These are phyloP conservation scores for Craterocephalus amniculus DNA, from an alignment of 2,797 vertebrate genomes.

Conservation along the genomic window DNA sequence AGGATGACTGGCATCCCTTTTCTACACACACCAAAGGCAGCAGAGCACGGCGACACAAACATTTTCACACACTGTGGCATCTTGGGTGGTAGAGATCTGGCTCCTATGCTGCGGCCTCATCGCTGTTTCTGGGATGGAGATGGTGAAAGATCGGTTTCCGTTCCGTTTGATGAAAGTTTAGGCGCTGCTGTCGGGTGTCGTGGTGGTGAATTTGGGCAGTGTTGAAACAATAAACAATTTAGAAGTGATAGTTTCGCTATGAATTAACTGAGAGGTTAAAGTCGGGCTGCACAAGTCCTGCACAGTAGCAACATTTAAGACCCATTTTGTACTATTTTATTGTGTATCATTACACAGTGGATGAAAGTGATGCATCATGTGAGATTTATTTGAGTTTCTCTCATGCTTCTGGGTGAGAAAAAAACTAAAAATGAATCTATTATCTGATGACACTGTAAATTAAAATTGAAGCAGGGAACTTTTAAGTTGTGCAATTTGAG, in stretches of 20 bases:
- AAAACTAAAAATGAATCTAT: too few relatives aligned
- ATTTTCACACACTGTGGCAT: too few relatives aligned
- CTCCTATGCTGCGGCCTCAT: too few relatives aligned
- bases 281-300: neutral
- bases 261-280: constrained; percentile 18
- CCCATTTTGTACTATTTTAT: too few relatives aligned
- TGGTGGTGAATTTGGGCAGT: neutral
- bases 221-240: constrained; percentile 11
- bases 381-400: too few relatives aligned
- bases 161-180: neutral
- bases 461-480: too few relatives aligned
- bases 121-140: neutral
- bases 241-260: constrained; percentile 22
- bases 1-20: constrained; percentile 62
- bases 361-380: too few relatives aligned
- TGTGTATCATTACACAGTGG: too few relatives aligned
- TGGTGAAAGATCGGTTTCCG: too few relatives aligned
- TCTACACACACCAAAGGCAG: constrained; percentile 12
- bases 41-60: neutral
- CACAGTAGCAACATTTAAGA: too few relatives aligned
- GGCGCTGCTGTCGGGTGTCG: neutral
- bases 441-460: too few relatives aligned
- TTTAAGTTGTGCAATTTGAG: neutral
- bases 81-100: neutral
- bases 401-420: too few relatives aligned